These are phyloP conservation scores for Strix aluco DNA, from an alignment of 2,113 vertebrate genomes.

Conservation along the genomic window DNA sequence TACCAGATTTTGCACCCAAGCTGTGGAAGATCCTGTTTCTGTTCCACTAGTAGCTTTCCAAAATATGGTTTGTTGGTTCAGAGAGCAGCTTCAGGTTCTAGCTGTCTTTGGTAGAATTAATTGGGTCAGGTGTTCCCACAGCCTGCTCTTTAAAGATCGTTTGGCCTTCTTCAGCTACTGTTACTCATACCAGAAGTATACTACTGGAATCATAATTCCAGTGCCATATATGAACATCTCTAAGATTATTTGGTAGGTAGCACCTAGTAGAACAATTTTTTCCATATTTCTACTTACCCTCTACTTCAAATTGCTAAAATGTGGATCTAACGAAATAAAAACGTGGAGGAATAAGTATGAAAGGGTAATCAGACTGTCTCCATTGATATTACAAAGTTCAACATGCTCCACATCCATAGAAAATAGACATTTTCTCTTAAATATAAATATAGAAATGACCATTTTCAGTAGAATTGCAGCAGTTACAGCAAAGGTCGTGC, in stretches of 20 bases:
- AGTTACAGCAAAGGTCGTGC: background rate
- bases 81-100: background rate
- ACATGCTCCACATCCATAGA: background rate
- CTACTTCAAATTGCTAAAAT: background rate
- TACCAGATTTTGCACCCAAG: background rate
- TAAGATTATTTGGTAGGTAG: background rate
- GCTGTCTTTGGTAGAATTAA: background rate
- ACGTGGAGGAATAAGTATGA: background rate
- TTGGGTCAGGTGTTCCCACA: background rate
- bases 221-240: background rate
- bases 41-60: background rate
- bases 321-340: background rate
- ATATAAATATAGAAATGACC: background rate
- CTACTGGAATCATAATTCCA: background rate
- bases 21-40: background rate
- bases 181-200: background rate
- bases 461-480: background rate
- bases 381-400: background rate
- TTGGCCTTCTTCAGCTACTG: background rate
- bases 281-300: background rate
- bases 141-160: background rate
- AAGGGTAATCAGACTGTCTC: background rate
- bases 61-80: background rate
- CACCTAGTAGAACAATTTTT: background rate
- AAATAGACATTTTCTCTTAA: background rate